A percentile compares a stretch with the other conserved stretches of the same genome.
Conservation (phyloP, 2,888 invertebrate species). For the Macrophya annulata region DNA sequence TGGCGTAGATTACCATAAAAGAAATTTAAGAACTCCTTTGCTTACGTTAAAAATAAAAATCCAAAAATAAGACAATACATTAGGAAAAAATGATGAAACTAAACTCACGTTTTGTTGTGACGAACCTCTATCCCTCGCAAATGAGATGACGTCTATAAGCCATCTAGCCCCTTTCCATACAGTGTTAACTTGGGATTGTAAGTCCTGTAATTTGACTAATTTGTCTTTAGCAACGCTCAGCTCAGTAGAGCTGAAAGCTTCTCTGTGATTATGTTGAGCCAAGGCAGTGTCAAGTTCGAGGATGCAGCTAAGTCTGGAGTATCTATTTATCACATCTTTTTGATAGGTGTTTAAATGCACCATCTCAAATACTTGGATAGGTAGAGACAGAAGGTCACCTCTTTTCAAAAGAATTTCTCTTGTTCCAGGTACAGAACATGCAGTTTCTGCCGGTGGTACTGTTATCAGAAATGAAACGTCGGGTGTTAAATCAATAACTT, state of each 20-base stretch:
- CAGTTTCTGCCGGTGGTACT: slow-evolving; percentile 95
- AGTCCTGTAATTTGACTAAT: slow-evolving; percentile 89
- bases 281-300: slow-evolving; percentile 95
- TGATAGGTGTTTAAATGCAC: slow-evolving; percentile 98
- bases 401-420: slow-evolving; percentile 92
- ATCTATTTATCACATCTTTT: slow-evolving; percentile 93
- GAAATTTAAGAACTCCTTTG: neutral
- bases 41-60: neutral
- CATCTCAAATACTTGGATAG: slow-evolving; percentile 97
- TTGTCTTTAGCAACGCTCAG: slow-evolving; percentile 93
- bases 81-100: neutral
- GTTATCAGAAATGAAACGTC: slow-evolving; percentile 96
- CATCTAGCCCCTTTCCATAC: slow-evolving; percentile 97
- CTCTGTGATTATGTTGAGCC: slow-evolving; percentile 95
- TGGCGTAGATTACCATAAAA: neutral
- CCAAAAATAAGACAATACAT: neutral
- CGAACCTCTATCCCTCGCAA: slow-evolving; percentile 90
- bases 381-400: slow-evolving; percentile 93
- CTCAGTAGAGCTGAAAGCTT: slow-evolving; percentile 96
- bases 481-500: slow-evolving; percentile 94
- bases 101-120: slow-evolving; percentile 71
- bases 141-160: slow-evolving; percentile 97
- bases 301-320: slow-evolving; percentile 95
- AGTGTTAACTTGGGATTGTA: slow-evolving; percentile 92
- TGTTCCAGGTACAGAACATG: slow-evolving; percentile 94